Evolutionary conservation across 2,888 invertebrate genomes (phyloP), one percentile per base, ranked within the genome.

Genomic region (Ichneumoninae sp.): DNA sequence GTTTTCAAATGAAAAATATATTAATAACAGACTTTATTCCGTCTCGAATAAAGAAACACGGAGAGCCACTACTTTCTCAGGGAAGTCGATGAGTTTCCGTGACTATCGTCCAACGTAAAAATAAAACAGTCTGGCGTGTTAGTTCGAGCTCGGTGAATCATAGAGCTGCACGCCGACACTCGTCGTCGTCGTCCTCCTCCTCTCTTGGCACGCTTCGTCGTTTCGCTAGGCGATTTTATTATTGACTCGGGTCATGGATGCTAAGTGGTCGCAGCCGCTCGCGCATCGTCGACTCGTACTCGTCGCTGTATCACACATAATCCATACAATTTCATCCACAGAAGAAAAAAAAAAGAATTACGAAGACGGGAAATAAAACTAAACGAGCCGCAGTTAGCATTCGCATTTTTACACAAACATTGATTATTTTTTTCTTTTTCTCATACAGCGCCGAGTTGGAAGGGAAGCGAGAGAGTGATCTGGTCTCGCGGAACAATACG

Each of bases 201-300:
- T 84, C 84, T 89, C 86, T 89, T 90, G 90, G 90, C 89, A 89
- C 87, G 89, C 88, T 77, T 82, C 82, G 54, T 69, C 79, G 68
- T 79, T 75, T 80, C 65, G 52, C 86, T 75, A 88, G 87, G 82
- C 86, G 88, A 89, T 90, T 86, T 88, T 89, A 90, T 89, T 89
- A 89, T 90, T 90, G 90, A 90, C 89, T 87, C 85, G 87, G 89
- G 90, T 90, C 90, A 87, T 88, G 89, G 87, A 89, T 87, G 85
- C 84, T 81, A 82, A 84, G 82, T 82, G 77, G 72, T 76, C 79
- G 57, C 52, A 80, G 66, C 47, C 71, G 36, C 60, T 84, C 22
- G 54, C 66, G 74, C 70, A 47, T 81, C 69, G 62, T 54, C 77
- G 30, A 36, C 68, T 16, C 60, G 30, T 57, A 16, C 40, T 50